phyloP scores from a whole-genome alignment of 2,113 vertebrate genomes.

The Isichthys henryi region DNA sequence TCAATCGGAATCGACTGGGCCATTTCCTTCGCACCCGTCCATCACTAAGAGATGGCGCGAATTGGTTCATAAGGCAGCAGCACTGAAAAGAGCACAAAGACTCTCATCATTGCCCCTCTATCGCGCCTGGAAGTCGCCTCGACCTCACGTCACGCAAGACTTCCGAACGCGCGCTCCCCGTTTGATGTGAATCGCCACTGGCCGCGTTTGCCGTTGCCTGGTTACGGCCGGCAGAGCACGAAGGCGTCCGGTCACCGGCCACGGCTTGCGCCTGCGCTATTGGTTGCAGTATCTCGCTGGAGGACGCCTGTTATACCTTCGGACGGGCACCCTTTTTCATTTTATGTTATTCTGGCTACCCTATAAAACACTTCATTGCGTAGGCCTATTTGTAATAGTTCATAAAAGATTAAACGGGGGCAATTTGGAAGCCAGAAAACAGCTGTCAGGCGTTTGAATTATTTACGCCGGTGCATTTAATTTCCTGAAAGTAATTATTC shows the following conservation, averaged over 20 bases:
- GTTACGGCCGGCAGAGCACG: conserved; percentile 35
- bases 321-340: background rate
- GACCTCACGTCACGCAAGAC: background rate
- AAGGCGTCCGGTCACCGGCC: conserved; percentile 23
- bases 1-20: background rate
- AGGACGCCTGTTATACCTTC: background rate
- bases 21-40: background rate
- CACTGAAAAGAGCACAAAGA: too few relatives aligned
- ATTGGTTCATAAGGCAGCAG: background rate
- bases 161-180: background rate
- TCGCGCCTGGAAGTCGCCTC: background rate
- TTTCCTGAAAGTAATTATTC: background rate
- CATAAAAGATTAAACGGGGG: background rate
- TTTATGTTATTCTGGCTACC: background rate
- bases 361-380: background rate
- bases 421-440: background rate
- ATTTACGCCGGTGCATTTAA: background rate
- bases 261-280: background rate
- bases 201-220: conserved; percentile 44
- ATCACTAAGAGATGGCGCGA: background rate
- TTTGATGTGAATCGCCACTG: conserved; percentile 21
- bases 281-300: background rate
- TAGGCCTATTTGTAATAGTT: background rate
- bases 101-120: background rate
- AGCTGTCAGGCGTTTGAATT: conserved; percentile 1